Conservation (phyloP, 2,113 vertebrate species). For the Chelonoidis abingdonii region DNA sequence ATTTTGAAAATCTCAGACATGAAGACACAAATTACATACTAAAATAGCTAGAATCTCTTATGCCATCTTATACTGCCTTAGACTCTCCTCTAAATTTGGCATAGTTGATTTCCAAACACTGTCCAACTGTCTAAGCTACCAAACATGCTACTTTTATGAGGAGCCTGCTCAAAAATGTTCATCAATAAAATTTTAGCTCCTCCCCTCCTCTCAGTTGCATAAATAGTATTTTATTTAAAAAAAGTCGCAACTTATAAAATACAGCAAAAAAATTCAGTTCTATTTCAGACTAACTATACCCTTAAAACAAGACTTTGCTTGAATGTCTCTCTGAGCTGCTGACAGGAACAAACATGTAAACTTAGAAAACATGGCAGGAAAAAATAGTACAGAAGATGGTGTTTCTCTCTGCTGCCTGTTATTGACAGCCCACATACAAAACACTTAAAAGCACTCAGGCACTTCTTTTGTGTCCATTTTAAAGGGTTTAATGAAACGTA, state of each 20-base stretch:
- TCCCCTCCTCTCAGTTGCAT: not conserved
- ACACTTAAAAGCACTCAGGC: constrained; percentile 66
- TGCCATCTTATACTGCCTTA: not conserved
- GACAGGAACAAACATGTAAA: constrained; percentile 46
- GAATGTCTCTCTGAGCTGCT: not conserved
- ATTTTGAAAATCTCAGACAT: not conserved
- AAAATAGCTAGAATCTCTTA: not conserved
- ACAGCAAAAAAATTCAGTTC: not conserved
- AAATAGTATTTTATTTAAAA: not conserved
- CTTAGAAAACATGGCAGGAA: constrained; percentile 61
- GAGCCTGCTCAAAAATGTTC: not conserved
- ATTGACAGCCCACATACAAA: constrained; percentile 72
- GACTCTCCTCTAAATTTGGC: not conserved
- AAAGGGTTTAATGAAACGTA: constrained; percentile 74
- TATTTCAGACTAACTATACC: not conserved
- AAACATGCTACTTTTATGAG: not conserved
- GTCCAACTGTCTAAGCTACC: not conserved
- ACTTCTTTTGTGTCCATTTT: constrained; percentile 54
- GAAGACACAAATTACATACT: not conserved
- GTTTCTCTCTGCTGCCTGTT: constrained; percentile 69
- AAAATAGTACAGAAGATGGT: constrained; percentile 72
- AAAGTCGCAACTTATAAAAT: not conserved
- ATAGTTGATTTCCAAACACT: not conserved
- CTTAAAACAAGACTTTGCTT: not conserved
- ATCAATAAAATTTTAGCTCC: not conserved